Evolutionary conservation across 35 echinoderm and acorn worm genomes (phyloP).

Genomic region (Heliocidaris tuberculata): DNA sequence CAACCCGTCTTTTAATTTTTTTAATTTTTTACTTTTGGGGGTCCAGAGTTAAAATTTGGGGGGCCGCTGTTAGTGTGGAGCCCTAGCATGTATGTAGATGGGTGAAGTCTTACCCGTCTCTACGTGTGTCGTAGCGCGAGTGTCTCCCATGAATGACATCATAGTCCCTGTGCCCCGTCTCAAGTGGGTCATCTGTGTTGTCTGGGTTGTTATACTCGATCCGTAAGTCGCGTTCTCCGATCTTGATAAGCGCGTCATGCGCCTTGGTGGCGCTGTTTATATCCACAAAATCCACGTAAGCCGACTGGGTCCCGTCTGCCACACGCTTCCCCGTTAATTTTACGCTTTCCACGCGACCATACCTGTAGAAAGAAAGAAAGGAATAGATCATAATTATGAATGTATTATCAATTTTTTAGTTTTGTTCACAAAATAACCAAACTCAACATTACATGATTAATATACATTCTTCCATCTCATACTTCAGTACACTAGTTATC

Average conservation of each 20-base stretch:
- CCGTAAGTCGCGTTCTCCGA: conserved; percentile 92
- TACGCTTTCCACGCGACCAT: conserved; percentile 98
- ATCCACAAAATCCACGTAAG: conserved; percentile 99
- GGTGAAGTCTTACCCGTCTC: conserved; percentile 73
- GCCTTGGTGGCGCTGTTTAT: conserved; percentile 99
- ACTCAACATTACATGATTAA: too few species aligned
- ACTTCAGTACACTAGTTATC: too few species aligned
- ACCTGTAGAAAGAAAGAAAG: conserved; percentile 63
- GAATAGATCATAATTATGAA: background rate
- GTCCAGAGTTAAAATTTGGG: too few species aligned
- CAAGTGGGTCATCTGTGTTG: conserved; percentile 68
- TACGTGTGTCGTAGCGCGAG: conserved; percentile 78
- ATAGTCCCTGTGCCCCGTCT: conserved; percentile 72
- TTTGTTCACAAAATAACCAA: too few species aligned
- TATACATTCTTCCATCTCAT: too few species aligned
- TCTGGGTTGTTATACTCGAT: conserved; percentile 99
- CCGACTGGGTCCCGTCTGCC: conserved; percentile 85
- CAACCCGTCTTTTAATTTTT: too few species aligned
- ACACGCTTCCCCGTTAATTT: conserved; percentile 93
- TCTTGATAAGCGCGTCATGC: conserved; percentile 92
- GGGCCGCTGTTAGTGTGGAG: too few species aligned
- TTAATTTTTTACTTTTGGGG: too few species aligned
- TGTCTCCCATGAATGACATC: conserved; percentile 73
- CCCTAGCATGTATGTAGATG: background rate
- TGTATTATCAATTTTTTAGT: too few species aligned